Evolutionary conservation across 2,797 vertebrate genomes (phyloP).

Genomic region (Halcyon leucocephala): DNA sequence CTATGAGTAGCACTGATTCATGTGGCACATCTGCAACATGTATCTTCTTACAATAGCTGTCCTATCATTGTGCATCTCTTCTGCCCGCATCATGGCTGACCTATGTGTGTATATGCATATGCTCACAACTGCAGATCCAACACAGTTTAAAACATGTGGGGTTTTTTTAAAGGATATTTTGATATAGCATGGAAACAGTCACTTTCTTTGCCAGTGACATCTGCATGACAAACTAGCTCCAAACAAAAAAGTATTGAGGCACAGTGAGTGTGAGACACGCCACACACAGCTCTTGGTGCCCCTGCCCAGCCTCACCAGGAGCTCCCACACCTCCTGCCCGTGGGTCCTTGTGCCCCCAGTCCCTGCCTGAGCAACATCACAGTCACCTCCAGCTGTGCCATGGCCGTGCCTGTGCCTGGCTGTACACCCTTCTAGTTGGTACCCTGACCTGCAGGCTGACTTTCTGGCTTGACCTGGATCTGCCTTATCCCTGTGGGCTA

Average conservation of each 20-base stretch:
- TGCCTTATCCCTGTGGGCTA: rapidly evolving
- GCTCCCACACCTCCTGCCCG: not conserved
- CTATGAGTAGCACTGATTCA: not conserved
- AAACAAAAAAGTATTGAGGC: not conserved
- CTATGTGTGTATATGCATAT: not conserved
- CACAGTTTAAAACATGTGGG: not conserved
- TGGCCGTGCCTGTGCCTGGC: not conserved
- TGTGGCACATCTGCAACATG: not conserved
- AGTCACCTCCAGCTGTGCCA: not conserved
- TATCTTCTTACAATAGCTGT: not conserved
- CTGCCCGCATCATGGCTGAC: not conserved
- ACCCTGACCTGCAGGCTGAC: not conserved
- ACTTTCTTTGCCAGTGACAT: not conserved
- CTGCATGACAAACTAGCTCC: not conserved
- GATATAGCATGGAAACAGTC: not conserved
- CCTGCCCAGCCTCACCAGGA: not conserved
- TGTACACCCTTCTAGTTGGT: not conserved
- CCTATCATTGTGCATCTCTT: not conserved
- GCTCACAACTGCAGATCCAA: not conserved
- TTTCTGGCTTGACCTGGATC: not conserved
- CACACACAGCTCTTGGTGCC: not conserved
- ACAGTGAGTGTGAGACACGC: not conserved
- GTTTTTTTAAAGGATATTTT: not conserved
- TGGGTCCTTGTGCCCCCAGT: not conserved
- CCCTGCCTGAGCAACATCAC: not conserved